Evolutionary conservation across 2,888 invertebrate genomes (phyloP), one percentile per base, ranked within the genome.

Genomic region (Periphyllus acericola): DNA sequence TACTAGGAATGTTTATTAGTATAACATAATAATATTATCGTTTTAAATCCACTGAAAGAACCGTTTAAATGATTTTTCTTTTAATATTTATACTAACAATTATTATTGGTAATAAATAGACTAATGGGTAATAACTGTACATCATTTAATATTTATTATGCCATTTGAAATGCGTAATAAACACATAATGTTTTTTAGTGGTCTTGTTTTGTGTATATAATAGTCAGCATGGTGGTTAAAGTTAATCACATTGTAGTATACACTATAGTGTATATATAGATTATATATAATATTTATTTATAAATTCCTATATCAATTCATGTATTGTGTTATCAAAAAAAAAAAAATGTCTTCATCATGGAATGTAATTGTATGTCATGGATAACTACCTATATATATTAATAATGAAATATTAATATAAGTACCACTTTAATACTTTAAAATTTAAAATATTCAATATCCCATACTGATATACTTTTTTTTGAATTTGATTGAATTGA

Each of bases 131-230:
- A 80, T 80, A 87, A 85, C 85, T 79, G 40, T 79, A 36, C 52
- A 36, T 80, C 72, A 40, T 80, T 79, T 87, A 74, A 60, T 87
- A 80, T 87, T 87, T 87, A 87, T 87, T 80, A 74, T 87, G 55
- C 60, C 60, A 76, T 80, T 80, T 72, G 29, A 66, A 80, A 87
- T 40, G 60, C 40, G 80, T 34, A 87, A 87, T 87, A 87, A 87
- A 80, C 72, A 32, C 36, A 34, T 86, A 72, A 80, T 80, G 36
- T 72, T 72, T 78, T 86, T 79, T 79, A 86, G 71, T 72, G n/a
- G 36, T 60, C 32, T 80, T 80, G 60, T 80, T 87, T 32, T 79
- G 36, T 14, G 36, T 36, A 36, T 46, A 75, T 46, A 40, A 60
- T 46, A 66, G 34, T 34, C 14, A 14, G 14, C 14, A 46, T 29